Evolutionary conservation across 1,140 invertebrate species (phyloP).

Genomic region (Orchestia grillus): DNA sequence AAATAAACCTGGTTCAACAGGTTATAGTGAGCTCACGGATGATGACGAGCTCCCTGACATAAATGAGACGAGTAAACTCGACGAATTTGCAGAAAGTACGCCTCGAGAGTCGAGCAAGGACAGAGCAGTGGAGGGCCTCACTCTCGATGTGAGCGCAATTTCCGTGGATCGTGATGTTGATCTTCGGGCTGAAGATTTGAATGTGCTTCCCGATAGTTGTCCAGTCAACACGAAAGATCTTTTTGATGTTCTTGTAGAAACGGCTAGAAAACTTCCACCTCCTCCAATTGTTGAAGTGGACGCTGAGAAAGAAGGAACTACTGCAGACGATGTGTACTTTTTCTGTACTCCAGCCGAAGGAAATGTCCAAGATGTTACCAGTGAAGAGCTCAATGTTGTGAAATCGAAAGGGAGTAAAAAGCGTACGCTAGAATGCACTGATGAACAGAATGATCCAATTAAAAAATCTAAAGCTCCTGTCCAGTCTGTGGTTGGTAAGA

Average conservation of each 20-base stretch:
- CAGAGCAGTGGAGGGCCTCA: not conserved
- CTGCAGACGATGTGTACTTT: constrained; percentile 36
- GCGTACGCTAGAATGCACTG: not conserved
- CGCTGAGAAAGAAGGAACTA: not conserved
- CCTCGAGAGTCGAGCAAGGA: not conserved
- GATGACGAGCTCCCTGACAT: constrained; percentile 13
- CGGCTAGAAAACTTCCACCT: constrained; percentile 40
- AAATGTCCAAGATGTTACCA: not conserved
- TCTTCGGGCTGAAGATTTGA: not conserved
- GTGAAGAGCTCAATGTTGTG: not conserved
- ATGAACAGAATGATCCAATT: not conserved
- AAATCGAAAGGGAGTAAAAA: not conserved
- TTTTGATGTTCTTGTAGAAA: constrained; percentile 55
- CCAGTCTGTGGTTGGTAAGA: not conserved
- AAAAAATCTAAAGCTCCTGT: not conserved
- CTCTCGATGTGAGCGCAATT: not conserved
- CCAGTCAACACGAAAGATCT: constrained; percentile 57
- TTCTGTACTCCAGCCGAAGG: constrained; percentile 57
- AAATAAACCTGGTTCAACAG: not conserved
- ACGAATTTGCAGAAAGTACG: constrained; percentile 12
- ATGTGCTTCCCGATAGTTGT: constrained; percentile 53
- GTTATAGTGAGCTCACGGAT: not conserved
- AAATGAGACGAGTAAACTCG: not conserved
- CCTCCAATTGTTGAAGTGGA: not conserved
- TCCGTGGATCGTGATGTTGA: not conserved